A percentile compares a stretch with the other conserved stretches of the same genome.
phyloP scores from a whole-genome alignment of 2,113 vertebrate genomes.

The Dicaeum eximium region DNA sequence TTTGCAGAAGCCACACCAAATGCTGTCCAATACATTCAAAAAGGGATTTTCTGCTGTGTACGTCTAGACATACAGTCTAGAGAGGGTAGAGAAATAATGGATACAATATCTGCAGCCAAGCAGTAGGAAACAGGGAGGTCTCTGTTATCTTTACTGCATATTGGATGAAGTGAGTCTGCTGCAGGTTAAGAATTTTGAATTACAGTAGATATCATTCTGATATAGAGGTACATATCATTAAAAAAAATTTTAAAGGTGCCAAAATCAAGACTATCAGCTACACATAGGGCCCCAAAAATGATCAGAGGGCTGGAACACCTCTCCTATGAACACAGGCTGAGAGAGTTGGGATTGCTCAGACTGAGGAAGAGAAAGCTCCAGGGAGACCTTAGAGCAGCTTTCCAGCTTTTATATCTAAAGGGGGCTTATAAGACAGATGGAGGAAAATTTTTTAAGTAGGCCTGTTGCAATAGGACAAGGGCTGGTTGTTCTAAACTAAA shows the following conservation, averaged over 20 bases:
- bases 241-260: background rate
- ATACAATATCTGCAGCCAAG: constrained; percentile 12
- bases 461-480: fast-evolving
- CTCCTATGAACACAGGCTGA: background rate
- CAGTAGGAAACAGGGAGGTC: constrained; percentile 7
- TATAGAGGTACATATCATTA: background rate
- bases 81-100: constrained; percentile 23
- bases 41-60: constrained; percentile 20
- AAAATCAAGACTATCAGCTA: background rate
- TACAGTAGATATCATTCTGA: background rate
- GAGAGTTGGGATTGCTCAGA: background rate
- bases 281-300: background rate
- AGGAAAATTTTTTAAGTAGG: background rate
- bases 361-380: background rate
- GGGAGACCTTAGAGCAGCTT: background rate
- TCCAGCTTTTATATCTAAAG: background rate
- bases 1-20: constrained; percentile 49
- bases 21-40: constrained; percentile 33
- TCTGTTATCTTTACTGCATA: constrained; percentile 48
- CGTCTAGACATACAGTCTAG: constrained; percentile 50
- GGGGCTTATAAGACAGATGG: background rate
- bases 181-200: constrained; percentile 29
- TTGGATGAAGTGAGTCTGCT: constrained; percentile 43
- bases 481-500: background rate
- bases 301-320: background rate